Evolutionary conservation across 1,140 invertebrate species (phyloP).

Genomic region (Hetaerina americana): DNA sequence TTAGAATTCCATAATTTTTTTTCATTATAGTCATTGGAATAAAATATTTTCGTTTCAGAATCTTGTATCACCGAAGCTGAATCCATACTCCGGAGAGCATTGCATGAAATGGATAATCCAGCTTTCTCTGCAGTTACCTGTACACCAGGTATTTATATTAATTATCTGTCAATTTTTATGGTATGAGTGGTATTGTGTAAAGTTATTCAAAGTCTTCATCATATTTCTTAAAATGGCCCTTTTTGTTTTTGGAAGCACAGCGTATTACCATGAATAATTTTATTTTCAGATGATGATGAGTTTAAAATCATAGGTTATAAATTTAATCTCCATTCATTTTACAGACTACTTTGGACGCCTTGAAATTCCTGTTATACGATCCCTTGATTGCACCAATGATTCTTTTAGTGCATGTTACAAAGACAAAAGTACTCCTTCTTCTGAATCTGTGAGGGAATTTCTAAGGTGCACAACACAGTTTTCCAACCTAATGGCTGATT

Average conservation of each 20-base stretch:
- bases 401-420: slow-evolving; percentile 4
- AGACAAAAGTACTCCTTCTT: neutral
- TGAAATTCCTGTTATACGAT: slow-evolving; percentile 28
- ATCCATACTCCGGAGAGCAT: slow-evolving; percentile 42
- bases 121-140: slow-evolving; percentile 52
- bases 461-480: slow-evolving; percentile 28
- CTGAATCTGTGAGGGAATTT: slow-evolving; percentile 23
- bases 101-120: slow-evolving; percentile 54
- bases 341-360: slow-evolving; percentile 43
- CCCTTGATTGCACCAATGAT: slow-evolving; percentile 26
- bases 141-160: slow-evolving; percentile 40
- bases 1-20: too few species aligned
- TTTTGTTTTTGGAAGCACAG: neutral
- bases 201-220: too few species aligned
- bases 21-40: neutral
- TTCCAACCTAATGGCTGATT: slow-evolving; percentile 42
- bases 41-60: slow-evolving; percentile 30
- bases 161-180: too few species aligned
- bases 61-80: slow-evolving; percentile 42
- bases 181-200: too few species aligned
- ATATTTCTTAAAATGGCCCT: neutral
- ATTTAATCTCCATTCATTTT: slow-evolving; percentile 11
- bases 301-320: neutral
- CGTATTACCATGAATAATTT: neutral
- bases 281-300: neutral